These are phyloP conservation scores for Octopus bimaculoides DNA, from an alignment of 1,140 invertebrate genomes.

Conservation along the genomic window DNA sequence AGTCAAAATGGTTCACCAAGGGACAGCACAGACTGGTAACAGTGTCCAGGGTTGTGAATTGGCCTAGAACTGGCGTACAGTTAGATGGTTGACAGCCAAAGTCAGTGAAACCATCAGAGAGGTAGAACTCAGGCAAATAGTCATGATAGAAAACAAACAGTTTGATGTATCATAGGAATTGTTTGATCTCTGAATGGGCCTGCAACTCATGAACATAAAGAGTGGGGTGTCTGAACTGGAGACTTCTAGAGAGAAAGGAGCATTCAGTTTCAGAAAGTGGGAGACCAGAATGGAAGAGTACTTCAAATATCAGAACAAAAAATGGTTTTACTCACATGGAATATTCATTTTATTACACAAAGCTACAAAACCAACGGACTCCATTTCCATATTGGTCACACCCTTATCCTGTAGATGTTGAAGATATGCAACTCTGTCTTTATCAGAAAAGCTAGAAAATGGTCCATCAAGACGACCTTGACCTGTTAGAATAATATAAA, in stretches of 20 bases:
- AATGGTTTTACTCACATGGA: background rate
- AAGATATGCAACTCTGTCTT: slow-evolving; percentile 87
- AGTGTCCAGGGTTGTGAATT: no score
- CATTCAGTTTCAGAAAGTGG: background rate
- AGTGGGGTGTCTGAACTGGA: background rate
- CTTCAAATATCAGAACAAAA: background rate
- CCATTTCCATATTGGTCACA: slow-evolving; percentile 98
- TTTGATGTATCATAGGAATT: background rate
- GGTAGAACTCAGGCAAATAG: no score
- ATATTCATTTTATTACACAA: slow-evolving; percentile 73
- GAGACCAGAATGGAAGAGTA: no score
- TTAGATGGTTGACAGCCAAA: no score
- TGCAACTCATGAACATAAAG: background rate
- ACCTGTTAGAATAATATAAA: slow-evolving; percentile 36
- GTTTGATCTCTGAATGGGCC: background rate
- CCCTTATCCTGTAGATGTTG: slow-evolving; percentile 73
- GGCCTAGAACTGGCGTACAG: no score
- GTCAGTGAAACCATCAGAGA: no score
- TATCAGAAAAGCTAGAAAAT: slow-evolving; percentile 89
- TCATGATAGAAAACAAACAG: background rate
- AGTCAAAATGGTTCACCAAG: no score
- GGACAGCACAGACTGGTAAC: no score
- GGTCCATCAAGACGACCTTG: slow-evolving; percentile 94
- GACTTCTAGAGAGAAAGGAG: background rate
- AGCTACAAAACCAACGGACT: slow-evolving; percentile 87